These are phyloP conservation scores for Aulostomus chinensis DNA, from an alignment of 2,797 vertebrate genomes.

Conservation along the genomic window DNA sequence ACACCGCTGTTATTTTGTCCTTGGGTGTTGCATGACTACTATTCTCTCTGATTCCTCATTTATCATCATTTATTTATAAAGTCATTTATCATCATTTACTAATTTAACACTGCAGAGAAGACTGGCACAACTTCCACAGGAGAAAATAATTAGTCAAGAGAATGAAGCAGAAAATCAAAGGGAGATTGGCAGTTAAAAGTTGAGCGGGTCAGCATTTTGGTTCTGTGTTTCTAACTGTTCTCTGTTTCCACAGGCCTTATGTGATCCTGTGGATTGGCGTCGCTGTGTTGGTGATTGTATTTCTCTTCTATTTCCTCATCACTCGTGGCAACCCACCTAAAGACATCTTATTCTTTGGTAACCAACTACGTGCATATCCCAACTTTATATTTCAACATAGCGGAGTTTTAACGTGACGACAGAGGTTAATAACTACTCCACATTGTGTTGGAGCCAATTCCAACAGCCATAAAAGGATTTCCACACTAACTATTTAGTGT, in stretches of 20 bases:
- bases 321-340: slow-evolving; percentile 76
- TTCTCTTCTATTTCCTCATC: slow-evolving; percentile 73
- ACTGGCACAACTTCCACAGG: slow-evolving; percentile 27
- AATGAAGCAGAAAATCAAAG: slow-evolving; percentile 57
- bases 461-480: slow-evolving; percentile 30
- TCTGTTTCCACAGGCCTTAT: slow-evolving; percentile 61
- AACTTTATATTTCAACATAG: slow-evolving; percentile 33
- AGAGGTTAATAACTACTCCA: slow-evolving; percentile 28
- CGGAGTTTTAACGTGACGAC: neutral
- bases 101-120: slow-evolving; percentile 48
- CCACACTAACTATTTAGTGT: slow-evolving; percentile 3
- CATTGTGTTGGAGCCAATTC: slow-evolving; percentile 20
- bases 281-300: slow-evolving; percentile 73
- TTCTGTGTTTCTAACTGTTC: too few relatives aligned
- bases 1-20: slow-evolving; percentile 28
- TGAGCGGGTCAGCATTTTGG: slow-evolving; percentile 4
- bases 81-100: slow-evolving; percentile 64
- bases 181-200: slow-evolving; percentile 35
- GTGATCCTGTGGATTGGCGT: slow-evolving; percentile 62
- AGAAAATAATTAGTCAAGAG: slow-evolving; percentile 52
- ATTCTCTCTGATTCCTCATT: slow-evolving; percentile 53
- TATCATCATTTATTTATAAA: slow-evolving; percentile 60
- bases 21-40: slow-evolving; percentile 40
- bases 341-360: slow-evolving; percentile 86
- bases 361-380: slow-evolving; percentile 34